A percentile compares a stretch with the other conserved stretches of the same genome.
These are phyloP conservation scores for Hemaris fuciformis DNA, from an alignment of 2,888 invertebrate species.

Conservation along the genomic window DNA sequence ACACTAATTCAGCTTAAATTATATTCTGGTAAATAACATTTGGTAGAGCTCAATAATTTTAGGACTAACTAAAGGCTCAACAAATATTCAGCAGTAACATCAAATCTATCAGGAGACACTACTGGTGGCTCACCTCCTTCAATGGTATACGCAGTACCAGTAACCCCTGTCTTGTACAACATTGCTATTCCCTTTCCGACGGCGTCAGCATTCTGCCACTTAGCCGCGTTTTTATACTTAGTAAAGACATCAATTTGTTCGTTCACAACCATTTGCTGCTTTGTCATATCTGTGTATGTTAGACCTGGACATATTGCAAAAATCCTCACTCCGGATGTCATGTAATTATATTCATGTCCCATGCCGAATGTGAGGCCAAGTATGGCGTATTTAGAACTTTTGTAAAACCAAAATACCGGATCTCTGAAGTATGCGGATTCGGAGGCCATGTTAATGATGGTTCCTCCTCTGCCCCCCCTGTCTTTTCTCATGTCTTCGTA, in stretches of 20 bases:
- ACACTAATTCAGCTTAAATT: too few species aligned
- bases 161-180: constrained; percentile 22
- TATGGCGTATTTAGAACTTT: constrained; percentile 55
- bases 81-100: background rate
- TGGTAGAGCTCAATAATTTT: too few species aligned
- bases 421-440: constrained; percentile 60
- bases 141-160: constrained; percentile 20
- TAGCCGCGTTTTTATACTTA: constrained; percentile 23
- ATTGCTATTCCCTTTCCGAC: constrained; percentile 26
- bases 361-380: constrained; percentile 67
- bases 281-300: constrained; percentile 54
- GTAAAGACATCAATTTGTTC: constrained; percentile 18
- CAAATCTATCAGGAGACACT: background rate
- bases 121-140: background rate
- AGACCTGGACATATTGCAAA: constrained; percentile 73
- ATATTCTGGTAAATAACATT: too few species aligned
- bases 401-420: constrained; percentile 19
- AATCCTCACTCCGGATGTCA: constrained; percentile 66
- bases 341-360: constrained; percentile 58
- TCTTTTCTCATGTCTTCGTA: constrained; percentile 78
- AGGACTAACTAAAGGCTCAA: background rate
- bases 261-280: constrained; percentile 12
- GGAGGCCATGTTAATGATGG: constrained; percentile 83
- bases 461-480: constrained; percentile 79
- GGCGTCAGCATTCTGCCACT: constrained; percentile 30